Base-by-base conservation (phyloP, 2,113 vertebrate genomes). In the Chionis minor region DNA sequence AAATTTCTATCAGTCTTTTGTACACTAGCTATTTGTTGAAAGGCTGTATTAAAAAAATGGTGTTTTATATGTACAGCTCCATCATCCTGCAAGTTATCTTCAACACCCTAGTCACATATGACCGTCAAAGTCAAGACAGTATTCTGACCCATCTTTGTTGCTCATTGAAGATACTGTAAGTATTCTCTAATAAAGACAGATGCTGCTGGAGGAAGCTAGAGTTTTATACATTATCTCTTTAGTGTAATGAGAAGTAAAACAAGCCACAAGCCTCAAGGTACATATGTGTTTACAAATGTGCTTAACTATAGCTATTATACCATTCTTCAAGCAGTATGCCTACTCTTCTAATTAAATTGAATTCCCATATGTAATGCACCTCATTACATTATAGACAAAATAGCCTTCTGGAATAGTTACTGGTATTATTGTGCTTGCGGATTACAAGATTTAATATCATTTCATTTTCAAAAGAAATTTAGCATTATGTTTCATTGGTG, bases 291-390 rank as follows among this genome's bases (percentile, higher is more conserved):
- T 96, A 95, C 74, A 92, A 92, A 91, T 82, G 61, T 91, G 87
- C 86, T 94, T 96, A 92, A 79, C 96, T 91, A 77, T 23, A 92
- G 87, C 82, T 92, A 82, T 95, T 89, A 92, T 45, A 85, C 71
- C 67, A 79, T 94, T 87, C 79, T 94, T 94, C 79, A 93, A 92
- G 81, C 58, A 86, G 75, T 88, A 95, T 92, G 77, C 52, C 74
- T 88, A 35, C 61, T 86, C 65, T 86, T 69, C 94, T 96, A 94
- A 96, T 96, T 95, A 96, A 96, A 90, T 90, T 94, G 85, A 96
- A 96, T 94, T 95, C 93, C 93, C 94, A 62, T 62, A 83, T 69
- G 87, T 81, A 95, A 90, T 62, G 95, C 17, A 92, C 30, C 75
- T 96, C 81, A 96, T 94, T 94, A 94, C 67, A 88, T 81, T 94